A percentile compares a stretch with the other conserved stretches of the same genome.
These are phyloP conservation scores for Cassiopea xamachana DNA, from an alignment of 30 jellyfish, hydroid and myxozoan species.

Conservation along the genomic window DNA sequence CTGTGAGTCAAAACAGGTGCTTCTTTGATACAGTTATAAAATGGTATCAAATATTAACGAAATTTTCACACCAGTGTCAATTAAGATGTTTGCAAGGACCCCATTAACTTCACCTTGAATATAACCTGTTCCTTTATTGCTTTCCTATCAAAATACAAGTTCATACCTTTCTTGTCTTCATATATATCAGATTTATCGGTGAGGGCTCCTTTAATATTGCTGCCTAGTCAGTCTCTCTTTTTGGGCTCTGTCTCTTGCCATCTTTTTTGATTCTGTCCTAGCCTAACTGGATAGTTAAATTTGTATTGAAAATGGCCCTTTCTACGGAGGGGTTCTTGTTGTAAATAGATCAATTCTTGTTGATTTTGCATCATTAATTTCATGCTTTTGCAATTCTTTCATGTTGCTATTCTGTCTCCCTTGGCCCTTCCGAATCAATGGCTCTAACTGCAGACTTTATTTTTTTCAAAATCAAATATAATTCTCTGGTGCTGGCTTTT, in stretches of 20 bases:
- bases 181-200: not conserved
- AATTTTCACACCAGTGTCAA: conserved; percentile 26
- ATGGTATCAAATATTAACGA: not conserved
- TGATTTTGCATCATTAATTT: not conserved
- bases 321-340: not conserved
- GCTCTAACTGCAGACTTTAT: not conserved
- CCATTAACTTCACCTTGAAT: not conserved
- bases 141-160: not conserved
- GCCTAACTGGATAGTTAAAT: not conserved
- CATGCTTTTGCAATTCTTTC: conserved; percentile 1
- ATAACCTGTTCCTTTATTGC: conserved; percentile 1
- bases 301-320: not conserved
- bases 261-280: not conserved
- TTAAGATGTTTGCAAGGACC: not conserved
- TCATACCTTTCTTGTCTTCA: not conserved
- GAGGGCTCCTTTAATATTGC: not conserved
- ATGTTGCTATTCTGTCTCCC: not conserved
- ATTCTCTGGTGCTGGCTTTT: not conserved
- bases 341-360: not conserved
- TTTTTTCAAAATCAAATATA: not conserved
- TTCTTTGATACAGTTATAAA: not conserved
- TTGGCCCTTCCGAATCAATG: not conserved
- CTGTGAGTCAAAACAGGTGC: not conserved
- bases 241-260: not conserved
- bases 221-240: not conserved